Evolutionary conservation across 2,113 vertebrate genomes (phyloP).

Genomic region (Passer montanus): DNA sequence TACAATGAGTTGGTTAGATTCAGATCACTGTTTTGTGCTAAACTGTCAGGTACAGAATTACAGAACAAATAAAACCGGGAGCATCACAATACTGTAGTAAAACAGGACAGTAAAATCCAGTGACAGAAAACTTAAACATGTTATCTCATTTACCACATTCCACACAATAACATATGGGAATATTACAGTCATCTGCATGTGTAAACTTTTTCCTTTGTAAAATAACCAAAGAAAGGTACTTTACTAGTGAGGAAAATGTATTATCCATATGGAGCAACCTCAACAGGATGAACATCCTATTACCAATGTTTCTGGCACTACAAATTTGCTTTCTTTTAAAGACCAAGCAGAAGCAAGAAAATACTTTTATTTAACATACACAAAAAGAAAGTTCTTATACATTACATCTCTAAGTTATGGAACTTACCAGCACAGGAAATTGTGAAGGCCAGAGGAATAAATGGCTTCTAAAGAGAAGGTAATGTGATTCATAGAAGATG

Average conservation of each 20-base stretch:
- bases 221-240: slow-evolving; percentile 1
- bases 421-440: background rate
- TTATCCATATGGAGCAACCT: background rate
- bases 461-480: background rate
- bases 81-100: slow-evolving; percentile 65
- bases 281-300: background rate
- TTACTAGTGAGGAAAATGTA: background rate
- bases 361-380: background rate
- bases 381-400: background rate
- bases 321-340: background rate
- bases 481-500: background rate
- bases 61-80: slow-evolving; percentile 42
- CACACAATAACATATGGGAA: background rate
- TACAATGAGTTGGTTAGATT: background rate
- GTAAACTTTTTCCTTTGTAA: slow-evolving; percentile 49
- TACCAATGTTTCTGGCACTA: background rate
- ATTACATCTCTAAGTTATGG: background rate
- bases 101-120: slow-evolving; percentile 51
- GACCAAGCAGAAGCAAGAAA: slow-evolving; percentile 38
- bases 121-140: slow-evolving; percentile 32
- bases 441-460: background rate
- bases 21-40: background rate
- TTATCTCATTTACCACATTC: slow-evolving; percentile 14
- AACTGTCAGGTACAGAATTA: slow-evolving; percentile 16
- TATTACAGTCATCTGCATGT: slow-evolving; percentile 68